These are phyloP conservation scores for Catharus fuscescens DNA, from an alignment of 2,113 vertebrate genomes.

Conservation along the genomic window DNA sequence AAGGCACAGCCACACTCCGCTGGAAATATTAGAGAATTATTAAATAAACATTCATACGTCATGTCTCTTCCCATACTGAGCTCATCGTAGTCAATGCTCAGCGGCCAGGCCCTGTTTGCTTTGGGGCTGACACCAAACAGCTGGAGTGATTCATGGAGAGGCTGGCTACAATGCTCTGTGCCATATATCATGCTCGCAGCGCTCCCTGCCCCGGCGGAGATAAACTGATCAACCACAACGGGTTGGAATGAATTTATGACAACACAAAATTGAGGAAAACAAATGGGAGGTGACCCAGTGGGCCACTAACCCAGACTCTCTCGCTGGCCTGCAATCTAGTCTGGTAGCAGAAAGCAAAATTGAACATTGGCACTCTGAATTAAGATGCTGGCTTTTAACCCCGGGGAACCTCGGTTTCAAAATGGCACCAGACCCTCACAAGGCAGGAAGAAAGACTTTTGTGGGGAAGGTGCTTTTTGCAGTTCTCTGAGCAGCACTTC, in stretches of 20 bases:
- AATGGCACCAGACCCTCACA: constrained; percentile 31
- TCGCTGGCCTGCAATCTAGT: constrained; percentile 81
- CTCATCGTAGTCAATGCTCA: constrained; percentile 80
- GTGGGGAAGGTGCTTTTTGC: background rate
- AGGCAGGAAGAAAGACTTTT: background rate
- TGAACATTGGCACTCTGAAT: constrained; percentile 81
- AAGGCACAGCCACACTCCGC: constrained; percentile 74
- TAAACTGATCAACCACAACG: constrained; percentile 84
- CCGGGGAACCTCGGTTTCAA: constrained; percentile 57
- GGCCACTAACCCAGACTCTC: constrained; percentile 81
- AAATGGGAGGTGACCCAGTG: constrained; percentile 86
- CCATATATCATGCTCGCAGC: constrained; percentile 84
- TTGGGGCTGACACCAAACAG: constrained; percentile 87
- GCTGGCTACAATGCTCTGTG: constrained; percentile 84
- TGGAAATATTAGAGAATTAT: constrained; percentile 90
- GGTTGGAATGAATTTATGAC: constrained; percentile 94
- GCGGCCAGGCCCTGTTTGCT: constrained; percentile 79
- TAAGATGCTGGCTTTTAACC: constrained; percentile 83
- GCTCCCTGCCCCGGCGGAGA: constrained; percentile 83
- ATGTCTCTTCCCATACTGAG: constrained; percentile 83
- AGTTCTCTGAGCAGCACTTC: background rate
- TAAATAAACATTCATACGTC: constrained; percentile 92
- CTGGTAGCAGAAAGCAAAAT: constrained; percentile 82
- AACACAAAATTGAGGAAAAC: constrained; percentile 90
- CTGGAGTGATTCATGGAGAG: constrained; percentile 91